Percentiles rank a stretch among this genome's conserved stretches.
These are phyloP conservation scores for Microtus richardsoni DNA, from an alignment of 2,113 vertebrate species.

Conservation along the genomic window DNA sequence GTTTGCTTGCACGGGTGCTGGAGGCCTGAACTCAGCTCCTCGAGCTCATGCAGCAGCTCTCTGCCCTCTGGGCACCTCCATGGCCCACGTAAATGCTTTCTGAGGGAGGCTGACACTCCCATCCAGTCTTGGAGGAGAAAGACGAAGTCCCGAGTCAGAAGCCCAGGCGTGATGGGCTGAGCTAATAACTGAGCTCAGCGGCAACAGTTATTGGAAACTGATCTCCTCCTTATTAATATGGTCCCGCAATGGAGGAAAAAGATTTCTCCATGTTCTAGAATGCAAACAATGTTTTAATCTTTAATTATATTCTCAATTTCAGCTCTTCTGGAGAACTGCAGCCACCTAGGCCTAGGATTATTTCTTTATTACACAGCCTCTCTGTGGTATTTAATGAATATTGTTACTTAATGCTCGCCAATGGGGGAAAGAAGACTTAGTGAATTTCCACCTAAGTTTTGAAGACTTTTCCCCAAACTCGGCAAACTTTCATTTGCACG, in stretches of 20 bases:
- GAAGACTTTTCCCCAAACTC: constrained; percentile 72
- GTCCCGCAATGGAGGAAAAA: constrained; percentile 85
- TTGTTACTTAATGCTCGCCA: constrained; percentile 88
- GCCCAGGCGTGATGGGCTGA: constrained; percentile 58
- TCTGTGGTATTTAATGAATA: constrained; percentile 90
- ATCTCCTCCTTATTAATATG: constrained; percentile 91
- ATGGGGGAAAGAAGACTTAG: constrained; percentile 76
- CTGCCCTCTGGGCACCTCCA: background rate
- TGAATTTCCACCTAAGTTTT: constrained; percentile 76
- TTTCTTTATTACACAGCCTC: constrained; percentile 90
- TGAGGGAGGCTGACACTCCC: background rate
- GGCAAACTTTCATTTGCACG: constrained; percentile 1
- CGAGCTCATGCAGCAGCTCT: too few species aligned
- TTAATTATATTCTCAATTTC: constrained; percentile 91
- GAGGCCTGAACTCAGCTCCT: background rate
- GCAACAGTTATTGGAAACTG: constrained; percentile 87
- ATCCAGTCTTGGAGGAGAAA: background rate
- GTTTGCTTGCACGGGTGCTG: background rate
- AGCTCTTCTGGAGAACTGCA: constrained; percentile 84
- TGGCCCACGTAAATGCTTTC: background rate
- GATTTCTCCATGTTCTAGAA: constrained; percentile 86
- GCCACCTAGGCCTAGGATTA: constrained; percentile 87
- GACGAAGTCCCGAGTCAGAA: constrained; percentile 46
- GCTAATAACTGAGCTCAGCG: constrained; percentile 82
- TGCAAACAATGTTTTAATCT: constrained; percentile 92